These are phyloP conservation scores for Rana temporaria DNA, from an alignment of 2,113 vertebrate genomes.

Conservation along the genomic window DNA sequence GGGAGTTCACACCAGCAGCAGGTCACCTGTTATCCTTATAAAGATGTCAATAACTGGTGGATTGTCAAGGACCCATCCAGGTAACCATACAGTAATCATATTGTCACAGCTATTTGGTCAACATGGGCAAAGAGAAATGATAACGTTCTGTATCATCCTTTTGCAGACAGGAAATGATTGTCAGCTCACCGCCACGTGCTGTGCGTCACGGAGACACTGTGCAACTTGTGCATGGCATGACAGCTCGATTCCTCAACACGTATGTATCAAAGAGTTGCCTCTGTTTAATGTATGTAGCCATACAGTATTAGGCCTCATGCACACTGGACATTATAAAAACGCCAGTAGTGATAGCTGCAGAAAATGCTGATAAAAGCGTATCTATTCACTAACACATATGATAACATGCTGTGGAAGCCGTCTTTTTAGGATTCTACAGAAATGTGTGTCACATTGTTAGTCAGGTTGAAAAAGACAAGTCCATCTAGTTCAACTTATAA, in stretches of 20 bases:
- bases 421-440: too few species aligned
- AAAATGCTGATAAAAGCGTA: too few species aligned
- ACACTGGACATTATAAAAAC: too few species aligned
- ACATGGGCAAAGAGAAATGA: background rate
- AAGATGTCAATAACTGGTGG: conserved; percentile 99
- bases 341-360: too few species aligned
- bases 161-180: conserved; percentile 87
- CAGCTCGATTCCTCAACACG: conserved; percentile 94
- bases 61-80: conserved; percentile 89
- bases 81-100: conserved; percentile 62
- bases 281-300: background rate
- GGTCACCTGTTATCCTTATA: conserved; percentile 96
- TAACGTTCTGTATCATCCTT: conserved; percentile 3
- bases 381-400: too few species aligned
- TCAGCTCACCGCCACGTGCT: conserved; percentile 80
- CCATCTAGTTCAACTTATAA: too few species aligned
- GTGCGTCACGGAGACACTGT: conserved; percentile 88
- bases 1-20: conserved; percentile 98
- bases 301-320: too few species aligned
- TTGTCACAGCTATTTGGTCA: too few species aligned
- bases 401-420: too few species aligned
- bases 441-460: too few species aligned
- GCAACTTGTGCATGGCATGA: conserved; percentile 94
- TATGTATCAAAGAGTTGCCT: conserved; percentile 65
- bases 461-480: too few species aligned